These are phyloP conservation scores for Amphiduros pacificus DNA, from an alignment of 2,888 invertebrate species.

Conservation along the genomic window DNA sequence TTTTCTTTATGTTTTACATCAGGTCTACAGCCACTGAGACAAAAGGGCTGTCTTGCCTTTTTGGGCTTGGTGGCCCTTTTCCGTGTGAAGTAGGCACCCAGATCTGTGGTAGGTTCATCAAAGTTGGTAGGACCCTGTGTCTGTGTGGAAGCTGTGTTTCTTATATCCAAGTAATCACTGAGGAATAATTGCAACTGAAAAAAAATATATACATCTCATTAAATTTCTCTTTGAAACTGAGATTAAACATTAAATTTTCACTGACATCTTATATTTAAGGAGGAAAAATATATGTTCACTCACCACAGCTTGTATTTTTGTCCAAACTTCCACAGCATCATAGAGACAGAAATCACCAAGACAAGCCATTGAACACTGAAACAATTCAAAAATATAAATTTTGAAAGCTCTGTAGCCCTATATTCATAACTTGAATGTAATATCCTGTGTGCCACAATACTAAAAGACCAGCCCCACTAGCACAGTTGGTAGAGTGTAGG, in stretches of 20 bases:
- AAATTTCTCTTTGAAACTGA: no score
- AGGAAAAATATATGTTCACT: constrained; percentile 23
- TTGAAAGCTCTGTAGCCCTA: no score
- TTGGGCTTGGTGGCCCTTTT: constrained; percentile 58
- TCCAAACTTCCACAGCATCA: constrained; percentile 82
- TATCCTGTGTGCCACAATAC: no score
- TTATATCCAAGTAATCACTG: constrained; percentile 84
- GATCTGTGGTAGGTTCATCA: constrained; percentile 56
- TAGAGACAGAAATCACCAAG: constrained; percentile 62
- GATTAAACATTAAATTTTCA: neutral
- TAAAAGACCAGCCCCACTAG: no score
- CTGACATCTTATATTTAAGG: no score
- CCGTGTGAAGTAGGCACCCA: constrained; percentile 61
- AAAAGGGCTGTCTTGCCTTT: constrained; percentile 40
- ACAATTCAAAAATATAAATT: neutral
- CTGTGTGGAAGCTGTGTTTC: constrained; percentile 72
- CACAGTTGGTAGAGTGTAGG: no score
- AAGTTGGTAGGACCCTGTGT: constrained; percentile 63
- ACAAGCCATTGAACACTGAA: constrained; percentile 17
- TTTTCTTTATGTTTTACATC: no score
- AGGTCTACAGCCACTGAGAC: constrained; percentile 13
- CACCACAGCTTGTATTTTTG: constrained; percentile 85
- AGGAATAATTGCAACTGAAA: constrained; percentile 79
- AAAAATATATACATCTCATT: constrained; percentile 11
- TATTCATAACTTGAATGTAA: no score